phyloP scores from a whole-genome alignment of 2,113 vertebrate species.

The Heterochromis multidens region DNA sequence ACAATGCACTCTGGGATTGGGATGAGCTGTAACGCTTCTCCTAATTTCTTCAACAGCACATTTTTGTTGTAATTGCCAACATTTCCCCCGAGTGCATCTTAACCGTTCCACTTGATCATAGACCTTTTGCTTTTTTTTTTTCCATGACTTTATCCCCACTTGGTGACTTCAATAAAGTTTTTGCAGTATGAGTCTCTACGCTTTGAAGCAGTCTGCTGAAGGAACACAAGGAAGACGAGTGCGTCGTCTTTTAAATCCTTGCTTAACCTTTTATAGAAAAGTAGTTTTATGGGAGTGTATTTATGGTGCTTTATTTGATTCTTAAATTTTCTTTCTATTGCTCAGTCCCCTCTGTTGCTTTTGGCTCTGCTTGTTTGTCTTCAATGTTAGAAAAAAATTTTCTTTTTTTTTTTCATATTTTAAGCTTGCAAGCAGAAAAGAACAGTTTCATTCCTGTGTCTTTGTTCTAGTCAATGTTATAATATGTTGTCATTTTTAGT shows the following conservation, averaged over 20 bases:
- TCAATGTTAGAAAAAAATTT: neutral
- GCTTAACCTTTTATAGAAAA: neutral
- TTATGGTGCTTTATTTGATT: neutral
- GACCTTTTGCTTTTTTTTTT: too few species aligned
- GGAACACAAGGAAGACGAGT: neutral
- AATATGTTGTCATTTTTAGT: neutral
- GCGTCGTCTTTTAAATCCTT: neutral
- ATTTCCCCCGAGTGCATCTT: too few species aligned
- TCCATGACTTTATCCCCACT: neutral
- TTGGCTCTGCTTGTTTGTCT: neutral
- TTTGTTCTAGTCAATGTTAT: neutral
- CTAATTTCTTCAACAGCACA: too few species aligned
- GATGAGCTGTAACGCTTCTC: too few species aligned
- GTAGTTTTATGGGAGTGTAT: neutral
- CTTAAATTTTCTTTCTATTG: neutral
- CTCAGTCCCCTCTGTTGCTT: neutral
- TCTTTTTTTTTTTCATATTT: rapidly evolving
- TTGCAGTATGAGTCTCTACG: neutral
- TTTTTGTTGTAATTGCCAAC: too few species aligned
- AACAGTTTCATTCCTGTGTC: neutral
- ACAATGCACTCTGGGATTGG: too few species aligned
- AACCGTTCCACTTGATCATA: too few species aligned
- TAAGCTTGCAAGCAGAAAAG: neutral
- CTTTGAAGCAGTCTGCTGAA: conserved; percentile 7
- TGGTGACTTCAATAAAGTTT: neutral